These are phyloP conservation scores for Psittacula cyanocephala DNA, from an alignment of 2,113 vertebrate genomes.

Conservation along the genomic window DNA sequence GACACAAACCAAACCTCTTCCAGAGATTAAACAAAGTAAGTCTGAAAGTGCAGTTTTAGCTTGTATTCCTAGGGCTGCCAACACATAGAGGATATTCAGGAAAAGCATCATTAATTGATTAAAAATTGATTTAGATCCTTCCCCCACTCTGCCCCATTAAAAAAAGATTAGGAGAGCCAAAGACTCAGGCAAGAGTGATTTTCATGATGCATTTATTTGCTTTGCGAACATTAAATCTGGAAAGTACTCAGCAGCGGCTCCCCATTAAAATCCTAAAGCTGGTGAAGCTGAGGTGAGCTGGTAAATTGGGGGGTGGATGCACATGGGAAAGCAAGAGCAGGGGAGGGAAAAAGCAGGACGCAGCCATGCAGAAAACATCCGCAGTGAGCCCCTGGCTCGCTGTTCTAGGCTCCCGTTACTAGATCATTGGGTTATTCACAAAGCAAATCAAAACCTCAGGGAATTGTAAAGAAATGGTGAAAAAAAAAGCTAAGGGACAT, in stretches of 20 bases:
- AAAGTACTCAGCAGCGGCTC: background rate
- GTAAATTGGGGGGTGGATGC: no score
- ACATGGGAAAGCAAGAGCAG: background rate
- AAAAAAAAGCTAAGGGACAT: background rate
- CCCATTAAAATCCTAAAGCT: background rate
- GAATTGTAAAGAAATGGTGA: background rate
- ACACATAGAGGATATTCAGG: background rate
- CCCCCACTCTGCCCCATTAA: background rate
- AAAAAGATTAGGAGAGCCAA: background rate
- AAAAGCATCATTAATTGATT: background rate
- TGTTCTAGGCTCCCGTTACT: background rate
- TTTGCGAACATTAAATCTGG: background rate
- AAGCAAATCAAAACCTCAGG: background rate
- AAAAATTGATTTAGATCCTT: background rate
- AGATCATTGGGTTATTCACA: constrained; percentile 35
- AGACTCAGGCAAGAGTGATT: background rate
- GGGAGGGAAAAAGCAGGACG: background rate
- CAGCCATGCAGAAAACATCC: background rate
- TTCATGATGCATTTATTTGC: background rate
- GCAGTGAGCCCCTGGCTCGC: background rate
- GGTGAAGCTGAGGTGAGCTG: background rate
- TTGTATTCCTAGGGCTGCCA: background rate
- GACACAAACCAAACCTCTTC: background rate
- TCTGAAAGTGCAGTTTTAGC: background rate
- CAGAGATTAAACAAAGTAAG: background rate